Percentiles rank a stretch among this genome's conserved stretches.
Conservation (phyloP, 2,888 invertebrate genomes). For the Orchesella flavescens region DNA sequence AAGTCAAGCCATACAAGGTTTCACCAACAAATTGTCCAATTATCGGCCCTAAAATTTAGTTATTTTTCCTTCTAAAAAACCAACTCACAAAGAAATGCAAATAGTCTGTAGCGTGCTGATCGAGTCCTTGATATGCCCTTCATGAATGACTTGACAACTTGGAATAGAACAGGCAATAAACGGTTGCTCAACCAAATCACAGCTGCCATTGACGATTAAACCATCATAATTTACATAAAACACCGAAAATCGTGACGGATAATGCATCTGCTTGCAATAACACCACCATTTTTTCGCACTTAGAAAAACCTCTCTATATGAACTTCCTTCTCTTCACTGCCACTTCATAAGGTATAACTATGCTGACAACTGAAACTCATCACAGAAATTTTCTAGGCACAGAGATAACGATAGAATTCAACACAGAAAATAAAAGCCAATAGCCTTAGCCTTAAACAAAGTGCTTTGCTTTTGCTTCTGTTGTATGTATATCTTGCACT, state of each 20-base stretch:
- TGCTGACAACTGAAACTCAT: too few relatives aligned
- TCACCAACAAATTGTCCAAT: background rate
- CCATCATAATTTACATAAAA: slow-evolving; percentile 4
- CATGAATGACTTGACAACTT: slow-evolving; percentile 46
- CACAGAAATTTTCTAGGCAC: too few relatives aligned
- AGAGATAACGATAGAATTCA: too few relatives aligned
- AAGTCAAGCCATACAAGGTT: background rate
- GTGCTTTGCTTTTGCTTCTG: too few relatives aligned
- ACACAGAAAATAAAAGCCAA: too few relatives aligned
- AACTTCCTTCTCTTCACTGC: background rate
- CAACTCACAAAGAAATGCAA: slow-evolving; percentile 58
- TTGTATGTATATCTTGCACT: too few relatives aligned
- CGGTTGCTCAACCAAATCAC: slow-evolving; percentile 24
- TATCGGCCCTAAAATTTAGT: background rate
- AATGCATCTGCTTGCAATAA: background rate
- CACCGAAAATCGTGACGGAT: slow-evolving; percentile 23
- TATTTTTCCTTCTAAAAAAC: background rate
- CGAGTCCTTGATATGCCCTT: slow-evolving; percentile 55
- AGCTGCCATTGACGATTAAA: slow-evolving; percentile 31
- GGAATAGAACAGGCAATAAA: background rate
- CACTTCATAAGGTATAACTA: background rate
- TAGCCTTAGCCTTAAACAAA: too few relatives aligned
- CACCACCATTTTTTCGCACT: background rate
- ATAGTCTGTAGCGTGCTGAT: slow-evolving; percentile 53
- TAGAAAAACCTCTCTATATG: background rate